These are phyloP conservation scores for Tamias sibiricus DNA, from an alignment of 2,113 vertebrate genomes.

Conservation along the genomic window DNA sequence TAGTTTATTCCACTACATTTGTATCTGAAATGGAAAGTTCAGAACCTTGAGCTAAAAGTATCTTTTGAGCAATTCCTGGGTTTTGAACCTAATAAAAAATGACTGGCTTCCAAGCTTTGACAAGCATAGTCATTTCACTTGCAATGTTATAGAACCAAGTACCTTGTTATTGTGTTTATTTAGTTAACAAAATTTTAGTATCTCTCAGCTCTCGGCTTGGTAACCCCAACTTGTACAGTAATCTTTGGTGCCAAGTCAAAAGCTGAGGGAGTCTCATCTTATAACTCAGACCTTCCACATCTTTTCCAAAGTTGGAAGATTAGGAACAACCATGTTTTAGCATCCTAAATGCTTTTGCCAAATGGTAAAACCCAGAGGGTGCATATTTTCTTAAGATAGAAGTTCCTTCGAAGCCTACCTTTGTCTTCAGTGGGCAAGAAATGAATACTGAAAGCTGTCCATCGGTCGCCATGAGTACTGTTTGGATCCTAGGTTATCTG, in stretches of 20 bases:
- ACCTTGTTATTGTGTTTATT: not conserved
- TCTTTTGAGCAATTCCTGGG: slow-evolving; percentile 84
- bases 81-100: slow-evolving; percentile 63
- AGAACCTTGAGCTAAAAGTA: slow-evolving; percentile 90
- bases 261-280: not conserved
- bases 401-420: not conserved
- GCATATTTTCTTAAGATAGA: not conserved
- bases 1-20: slow-evolving; percentile 67
- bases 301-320: slow-evolving; percentile 62
- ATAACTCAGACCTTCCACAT: not conserved
- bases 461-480: not conserved
- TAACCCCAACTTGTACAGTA: not conserved
- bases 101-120: not conserved
- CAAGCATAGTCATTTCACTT: not conserved
- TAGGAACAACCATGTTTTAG: slow-evolving; percentile 9
- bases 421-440: not conserved
- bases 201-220: not conserved
- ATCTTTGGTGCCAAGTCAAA: not conserved
- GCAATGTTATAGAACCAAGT: not conserved
- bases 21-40: slow-evolving; percentile 86
- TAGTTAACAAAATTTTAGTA: not conserved
- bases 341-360: not conserved
- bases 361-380: not conserved
- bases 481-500: not conserved
- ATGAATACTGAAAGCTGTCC: not conserved